These are phyloP conservation scores for Capromys pilorides DNA, from an alignment of 2,797 vertebrate genomes.

Conservation along the genomic window DNA sequence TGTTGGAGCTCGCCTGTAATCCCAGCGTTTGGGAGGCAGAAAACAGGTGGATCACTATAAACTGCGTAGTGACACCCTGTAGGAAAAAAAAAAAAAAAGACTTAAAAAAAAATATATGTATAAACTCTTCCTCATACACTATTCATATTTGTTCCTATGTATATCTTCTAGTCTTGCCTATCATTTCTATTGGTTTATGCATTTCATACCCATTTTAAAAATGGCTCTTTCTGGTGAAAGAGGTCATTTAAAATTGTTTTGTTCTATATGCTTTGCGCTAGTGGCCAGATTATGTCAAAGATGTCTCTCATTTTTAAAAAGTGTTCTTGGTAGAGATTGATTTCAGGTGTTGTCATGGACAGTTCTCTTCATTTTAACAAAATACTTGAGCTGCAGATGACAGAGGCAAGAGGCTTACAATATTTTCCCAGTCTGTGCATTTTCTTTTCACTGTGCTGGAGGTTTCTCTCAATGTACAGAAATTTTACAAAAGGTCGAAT, in stretches of 20 bases:
- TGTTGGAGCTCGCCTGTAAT: no score
- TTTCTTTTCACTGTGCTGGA: no score
- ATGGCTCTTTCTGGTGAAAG: not conserved
- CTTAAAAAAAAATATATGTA: no score
- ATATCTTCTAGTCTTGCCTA: not conserved
- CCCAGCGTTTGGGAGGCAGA: no score
- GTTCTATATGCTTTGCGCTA: not conserved
- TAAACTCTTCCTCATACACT: not conserved
- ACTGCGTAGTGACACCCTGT: no score
- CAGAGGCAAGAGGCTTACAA: not conserved
- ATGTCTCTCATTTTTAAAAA: not conserved
- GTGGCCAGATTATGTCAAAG: not conserved
- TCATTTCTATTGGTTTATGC: not conserved
- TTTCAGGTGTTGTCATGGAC: not conserved
- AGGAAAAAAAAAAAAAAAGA: no score
- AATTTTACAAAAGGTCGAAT: no score
- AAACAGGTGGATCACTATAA: no score
- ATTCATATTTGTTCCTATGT: not conserved
- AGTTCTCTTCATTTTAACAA: not conserved
- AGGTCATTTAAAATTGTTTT: not conserved
- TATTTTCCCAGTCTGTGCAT: no score
- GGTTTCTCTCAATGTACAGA: no score
- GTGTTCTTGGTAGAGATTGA: not conserved
- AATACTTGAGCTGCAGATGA: not conserved
- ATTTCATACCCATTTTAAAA: not conserved